Evolutionary conservation across 2,797 vertebrate species (phyloP).

Genomic region (Octomys mimax): DNA sequence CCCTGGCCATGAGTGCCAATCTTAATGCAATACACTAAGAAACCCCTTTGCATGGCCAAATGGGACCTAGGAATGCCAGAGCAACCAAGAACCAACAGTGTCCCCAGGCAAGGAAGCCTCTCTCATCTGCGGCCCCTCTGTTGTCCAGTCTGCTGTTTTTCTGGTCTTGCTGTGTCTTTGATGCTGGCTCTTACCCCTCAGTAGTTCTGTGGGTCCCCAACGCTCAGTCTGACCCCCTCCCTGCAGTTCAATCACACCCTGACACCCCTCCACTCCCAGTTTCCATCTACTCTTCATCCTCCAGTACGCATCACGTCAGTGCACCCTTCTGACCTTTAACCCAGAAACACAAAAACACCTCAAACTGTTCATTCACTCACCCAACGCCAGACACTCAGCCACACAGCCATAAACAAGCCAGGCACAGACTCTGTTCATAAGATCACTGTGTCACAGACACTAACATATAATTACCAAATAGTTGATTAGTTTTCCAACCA

Average conservation of each 20-base stretch:
- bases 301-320: neutral
- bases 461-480: neutral
- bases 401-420: neutral
- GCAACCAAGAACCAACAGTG: neutral
- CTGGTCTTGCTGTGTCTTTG: neutral
- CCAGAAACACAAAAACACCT: constrained; percentile 36
- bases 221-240: neutral
- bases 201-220: neutral
- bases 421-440: neutral
- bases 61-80: neutral
- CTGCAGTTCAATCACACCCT: neutral
- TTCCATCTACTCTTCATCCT: neutral
- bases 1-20: neutral
- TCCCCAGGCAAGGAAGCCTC: neutral
- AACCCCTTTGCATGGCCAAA: neutral
- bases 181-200: neutral
- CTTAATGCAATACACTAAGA: neutral
- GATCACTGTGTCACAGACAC: neutral
- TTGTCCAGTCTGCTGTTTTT: neutral
- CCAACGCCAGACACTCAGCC: neutral
- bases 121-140: neutral
- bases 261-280: neutral
- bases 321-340: constrained; percentile 48
- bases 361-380: constrained; percentile 10
- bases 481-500: constrained; percentile 30